Evolutionary conservation across 2,888 invertebrate species (phyloP).

Genomic region (Sialis lutaria): DNA sequence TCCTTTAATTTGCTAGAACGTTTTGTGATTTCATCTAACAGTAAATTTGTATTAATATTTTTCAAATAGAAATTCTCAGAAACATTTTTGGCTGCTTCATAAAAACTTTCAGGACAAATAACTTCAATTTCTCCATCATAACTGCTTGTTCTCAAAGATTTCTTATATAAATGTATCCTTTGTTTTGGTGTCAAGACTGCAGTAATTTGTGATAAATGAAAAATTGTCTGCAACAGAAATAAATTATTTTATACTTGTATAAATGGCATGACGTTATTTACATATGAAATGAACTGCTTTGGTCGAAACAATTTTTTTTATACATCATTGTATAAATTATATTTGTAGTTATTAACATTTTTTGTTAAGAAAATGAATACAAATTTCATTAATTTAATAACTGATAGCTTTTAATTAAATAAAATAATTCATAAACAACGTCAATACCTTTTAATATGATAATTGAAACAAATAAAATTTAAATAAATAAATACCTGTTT

Average conservation of each 20-base stretch:
- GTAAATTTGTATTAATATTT: conserved; percentile 17
- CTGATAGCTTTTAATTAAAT: no score
- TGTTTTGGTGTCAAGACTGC: conserved; percentile 24
- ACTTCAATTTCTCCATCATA: conserved; percentile 16
- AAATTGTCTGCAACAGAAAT: conserved; percentile 19
- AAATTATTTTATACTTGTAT: conserved; percentile 5
- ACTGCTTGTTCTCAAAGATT: conserved; percentile 14
- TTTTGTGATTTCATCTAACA: conserved; percentile 19
- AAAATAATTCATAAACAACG: no score
- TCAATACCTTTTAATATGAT: no score
- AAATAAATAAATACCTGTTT: no score
- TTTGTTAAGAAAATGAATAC: no score
- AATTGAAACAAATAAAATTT: no score
- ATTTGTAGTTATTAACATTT: no score
- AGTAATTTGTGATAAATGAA: conserved; percentile 26
- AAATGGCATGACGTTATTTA: no score
- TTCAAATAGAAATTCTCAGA: conserved; percentile 18
- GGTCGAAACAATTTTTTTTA: no score
- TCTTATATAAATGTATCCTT: conserved; percentile 21
- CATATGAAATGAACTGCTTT: no score
- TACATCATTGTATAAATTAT: no score
- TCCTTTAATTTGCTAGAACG: conserved; percentile 9
- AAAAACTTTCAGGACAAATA: conserved; percentile 26
- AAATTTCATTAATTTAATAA: no score
- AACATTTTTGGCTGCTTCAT: conserved; percentile 25